Base-by-base conservation (phyloP, 1,140 invertebrate species). In the Drosophila paulistorum region DNA sequence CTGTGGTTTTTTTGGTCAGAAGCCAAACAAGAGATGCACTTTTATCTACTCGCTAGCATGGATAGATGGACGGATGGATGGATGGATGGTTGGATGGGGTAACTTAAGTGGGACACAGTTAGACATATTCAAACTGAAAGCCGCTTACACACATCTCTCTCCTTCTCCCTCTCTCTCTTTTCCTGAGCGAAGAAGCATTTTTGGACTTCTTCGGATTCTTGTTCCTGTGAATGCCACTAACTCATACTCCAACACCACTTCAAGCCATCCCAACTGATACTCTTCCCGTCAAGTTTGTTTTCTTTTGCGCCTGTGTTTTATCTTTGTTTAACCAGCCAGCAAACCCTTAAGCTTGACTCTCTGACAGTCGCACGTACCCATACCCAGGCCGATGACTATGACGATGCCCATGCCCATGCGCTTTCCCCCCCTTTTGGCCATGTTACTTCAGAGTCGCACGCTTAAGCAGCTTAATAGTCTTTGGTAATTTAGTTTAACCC, bases 1-100 rank as follows among this genome's bases (percentile, higher is more conserved):
- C 45, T 87, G 83, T 77, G 84, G 83, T 83, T 89, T 83, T 84
- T 87, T 87, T 87, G 83, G 83, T 87, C 69, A 87, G 83, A 87
- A 87, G 83, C 83, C 83, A 80, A 68, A 87, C 84, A 87, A 87
- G 68, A 42, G 66, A 54, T 76, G 62, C 61, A 62, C 71, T 79
- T 71, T 54, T 48, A 62, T 77, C 55, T 61, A 45, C 65, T 23
- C 33, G 42, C 60, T 66, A 11, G 37, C 20, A 51, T 51, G 45
- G 45, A 48, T 48, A 7, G n/a, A 48, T 48, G 3, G 45, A 17
- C 1, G 45, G 11, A 45, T 45, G 42, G 42, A 7, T 17, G 42
- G 33, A 39, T 68, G 63, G 48, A 37, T 39, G 37, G 23, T 26
- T 3, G 23, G 37, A n/a, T 39, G 37, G 37, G 65, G 65, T 75